phyloP scores from a whole-genome alignment of 2,797 vertebrate genomes.

The Lithobates pipiens region DNA sequence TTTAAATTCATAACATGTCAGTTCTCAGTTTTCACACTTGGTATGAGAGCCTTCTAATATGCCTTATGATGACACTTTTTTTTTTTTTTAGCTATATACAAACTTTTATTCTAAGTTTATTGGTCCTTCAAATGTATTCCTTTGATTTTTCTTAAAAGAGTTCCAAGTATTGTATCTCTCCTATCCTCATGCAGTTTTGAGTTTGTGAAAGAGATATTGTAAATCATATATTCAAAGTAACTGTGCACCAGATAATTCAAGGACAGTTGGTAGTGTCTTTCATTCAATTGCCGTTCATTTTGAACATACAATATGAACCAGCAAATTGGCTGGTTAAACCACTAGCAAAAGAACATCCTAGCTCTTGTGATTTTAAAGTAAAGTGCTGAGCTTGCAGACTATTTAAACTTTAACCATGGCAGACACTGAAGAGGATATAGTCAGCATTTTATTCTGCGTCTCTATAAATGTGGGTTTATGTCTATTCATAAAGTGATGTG shows the following conservation, averaged over 20 bases:
- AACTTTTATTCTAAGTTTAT: background rate
- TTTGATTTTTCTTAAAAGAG: constrained; percentile 6
- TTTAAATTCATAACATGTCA: no score
- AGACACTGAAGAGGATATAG: constrained; percentile 26
- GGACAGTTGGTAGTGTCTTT: background rate
- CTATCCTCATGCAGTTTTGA: background rate
- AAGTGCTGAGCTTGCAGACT: constrained; percentile 29
- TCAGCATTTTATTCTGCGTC: constrained; percentile 33
- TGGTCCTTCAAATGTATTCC: constrained; percentile 10
- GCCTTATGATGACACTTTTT: background rate
- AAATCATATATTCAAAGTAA: background rate
- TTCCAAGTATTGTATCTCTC: background rate
- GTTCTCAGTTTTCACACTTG: no score
- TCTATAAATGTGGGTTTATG: constrained; percentile 27
- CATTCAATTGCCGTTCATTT: background rate
- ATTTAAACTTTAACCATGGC: constrained; percentile 39
- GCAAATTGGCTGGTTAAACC: constrained; percentile 15
- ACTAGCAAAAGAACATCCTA: background rate
- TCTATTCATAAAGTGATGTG: constrained; percentile 41
- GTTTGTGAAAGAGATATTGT: background rate
- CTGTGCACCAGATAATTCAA: background rate
- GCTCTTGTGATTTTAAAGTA: constrained; percentile 19
- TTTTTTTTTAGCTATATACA: background rate
- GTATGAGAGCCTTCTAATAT: no score
- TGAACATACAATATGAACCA: constrained; percentile 23